These are phyloP conservation scores for Hestina assimilis DNA, from an alignment of 1,140 invertebrate species.

Conservation along the genomic window DNA sequence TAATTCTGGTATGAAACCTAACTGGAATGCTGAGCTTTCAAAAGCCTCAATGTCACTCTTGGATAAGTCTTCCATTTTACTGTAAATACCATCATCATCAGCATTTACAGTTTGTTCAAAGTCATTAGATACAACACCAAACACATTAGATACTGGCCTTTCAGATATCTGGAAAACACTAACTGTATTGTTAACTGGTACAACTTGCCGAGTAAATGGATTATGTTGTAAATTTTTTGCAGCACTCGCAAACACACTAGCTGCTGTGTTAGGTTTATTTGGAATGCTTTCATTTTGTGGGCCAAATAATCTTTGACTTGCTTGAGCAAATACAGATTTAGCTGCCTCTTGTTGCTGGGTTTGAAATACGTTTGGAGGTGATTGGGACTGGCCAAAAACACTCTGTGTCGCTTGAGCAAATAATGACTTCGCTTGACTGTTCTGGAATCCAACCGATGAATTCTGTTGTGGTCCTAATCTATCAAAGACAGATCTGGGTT, in stretches of 20 bases:
- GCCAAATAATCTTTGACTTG: slow-evolving; percentile 15
- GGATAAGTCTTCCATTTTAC: slow-evolving; percentile 49
- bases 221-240: slow-evolving; percentile 2
- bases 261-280: background rate
- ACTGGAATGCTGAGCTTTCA: slow-evolving; percentile 48
- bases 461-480: slow-evolving; percentile 27
- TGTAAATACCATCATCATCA: slow-evolving; percentile 49
- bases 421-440: slow-evolving; percentile 42
- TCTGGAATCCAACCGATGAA: slow-evolving; percentile 21
- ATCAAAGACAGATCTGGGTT: slow-evolving; percentile 22
- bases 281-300: slow-evolving; percentile 9
- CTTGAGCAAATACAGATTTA: slow-evolving; percentile 44
- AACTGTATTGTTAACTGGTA: background rate
- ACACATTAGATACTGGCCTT: slow-evolving; percentile 36
- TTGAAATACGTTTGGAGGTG: slow-evolving; percentile 1
- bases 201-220: background rate
- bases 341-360: slow-evolving; percentile 20
- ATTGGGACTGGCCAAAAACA: slow-evolving; percentile 21
- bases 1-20: slow-evolving; percentile 63
- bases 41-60: slow-evolving; percentile 53
- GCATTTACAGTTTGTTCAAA: slow-evolving; percentile 31
- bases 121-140: slow-evolving; percentile 31
- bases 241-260: slow-evolving; percentile 5
- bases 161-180: slow-evolving; percentile 42
- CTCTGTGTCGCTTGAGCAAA: slow-evolving; percentile 32